A percentile compares a stretch with the other conserved stretches of the same genome.
Evolutionary conservation across 2,888 invertebrate species (phyloP).

Genomic region (Poecilus cupreus): DNA sequence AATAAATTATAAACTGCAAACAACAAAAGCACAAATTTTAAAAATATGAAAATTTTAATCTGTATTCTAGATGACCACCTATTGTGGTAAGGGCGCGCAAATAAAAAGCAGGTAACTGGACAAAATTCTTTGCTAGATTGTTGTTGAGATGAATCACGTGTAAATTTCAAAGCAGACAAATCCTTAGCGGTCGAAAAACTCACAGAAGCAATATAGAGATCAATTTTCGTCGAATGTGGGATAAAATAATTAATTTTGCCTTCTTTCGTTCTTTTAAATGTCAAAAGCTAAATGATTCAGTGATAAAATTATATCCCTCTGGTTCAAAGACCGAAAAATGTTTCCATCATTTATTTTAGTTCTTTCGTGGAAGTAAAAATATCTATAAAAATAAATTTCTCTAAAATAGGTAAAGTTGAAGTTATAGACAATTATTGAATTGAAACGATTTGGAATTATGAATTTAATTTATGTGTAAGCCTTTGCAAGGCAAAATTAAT

Average conservation of each 20-base stretch:
- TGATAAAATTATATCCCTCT: not conserved
- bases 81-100: not conserved
- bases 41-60: not conserved
- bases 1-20: too few relatives aligned
- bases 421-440: constrained; percentile 13
- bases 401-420: not conserved
- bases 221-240: not conserved
- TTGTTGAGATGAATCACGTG: not conserved
- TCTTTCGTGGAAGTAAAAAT: not conserved
- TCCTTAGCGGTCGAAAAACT: too few relatives aligned
- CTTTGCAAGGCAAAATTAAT: constrained; percentile 19
- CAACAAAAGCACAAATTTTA: too few relatives aligned
- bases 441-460: not conserved
- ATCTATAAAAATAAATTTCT: not conserved
- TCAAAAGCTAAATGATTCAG: not conserved
- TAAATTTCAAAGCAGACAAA: not conserved
- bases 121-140: not conserved
- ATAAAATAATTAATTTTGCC: too few relatives aligned
- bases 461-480: not conserved
- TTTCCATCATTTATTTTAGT: not conserved
- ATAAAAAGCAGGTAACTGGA: not conserved
- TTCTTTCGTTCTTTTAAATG: not conserved
- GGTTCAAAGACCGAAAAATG: not conserved
- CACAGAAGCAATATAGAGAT: not conserved
- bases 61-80: not conserved